Conservation (phyloP, 1,140 invertebrate species). For the Drosophila kepulauana region DNA sequence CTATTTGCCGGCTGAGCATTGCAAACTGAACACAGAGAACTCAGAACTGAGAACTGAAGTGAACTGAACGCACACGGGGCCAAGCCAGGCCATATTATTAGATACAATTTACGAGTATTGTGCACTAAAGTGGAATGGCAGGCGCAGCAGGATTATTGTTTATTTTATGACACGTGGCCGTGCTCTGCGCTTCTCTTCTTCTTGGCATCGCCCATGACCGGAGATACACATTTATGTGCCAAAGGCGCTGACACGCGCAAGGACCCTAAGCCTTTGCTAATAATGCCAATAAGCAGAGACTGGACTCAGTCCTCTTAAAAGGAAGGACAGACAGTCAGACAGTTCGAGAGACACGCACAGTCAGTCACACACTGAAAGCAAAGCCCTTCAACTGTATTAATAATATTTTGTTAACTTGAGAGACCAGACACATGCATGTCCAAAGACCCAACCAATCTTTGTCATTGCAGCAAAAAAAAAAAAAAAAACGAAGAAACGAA, state of each 20-base stretch:
- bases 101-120: slow-evolving; percentile 77
- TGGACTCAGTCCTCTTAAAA: slow-evolving; percentile 26
- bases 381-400: slow-evolving; percentile 56
- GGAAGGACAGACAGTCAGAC: neutral
- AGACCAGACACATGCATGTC: slow-evolving; percentile 28
- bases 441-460: slow-evolving; percentile 23
- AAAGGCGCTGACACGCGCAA: slow-evolving; percentile 68
- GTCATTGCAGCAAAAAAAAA: slow-evolving; percentile 55
- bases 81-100: slow-evolving; percentile 80
- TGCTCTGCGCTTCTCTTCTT: neutral
- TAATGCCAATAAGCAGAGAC: slow-evolving; percentile 72
- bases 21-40: slow-evolving; percentile 27
- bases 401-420: slow-evolving; percentile 64
- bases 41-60: slow-evolving; percentile 10
- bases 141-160: slow-evolving; percentile 79
- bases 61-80: slow-evolving; percentile 59
- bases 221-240: slow-evolving; percentile 38
- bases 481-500: slow-evolving; percentile 21
- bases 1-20: slow-evolving; percentile 56
- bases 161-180: slow-evolving; percentile 81
- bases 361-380: neutral
- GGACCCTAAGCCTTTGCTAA: slow-evolving; percentile 76
- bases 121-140: slow-evolving; percentile 80
- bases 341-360: neutral
- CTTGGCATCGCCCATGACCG: slow-evolving; percentile 11